A percentile compares a stretch with the other conserved stretches of the same genome.
Conservation (phyloP, 2,888 invertebrate genomes). For the Drosophila flavopinicola region DNA sequence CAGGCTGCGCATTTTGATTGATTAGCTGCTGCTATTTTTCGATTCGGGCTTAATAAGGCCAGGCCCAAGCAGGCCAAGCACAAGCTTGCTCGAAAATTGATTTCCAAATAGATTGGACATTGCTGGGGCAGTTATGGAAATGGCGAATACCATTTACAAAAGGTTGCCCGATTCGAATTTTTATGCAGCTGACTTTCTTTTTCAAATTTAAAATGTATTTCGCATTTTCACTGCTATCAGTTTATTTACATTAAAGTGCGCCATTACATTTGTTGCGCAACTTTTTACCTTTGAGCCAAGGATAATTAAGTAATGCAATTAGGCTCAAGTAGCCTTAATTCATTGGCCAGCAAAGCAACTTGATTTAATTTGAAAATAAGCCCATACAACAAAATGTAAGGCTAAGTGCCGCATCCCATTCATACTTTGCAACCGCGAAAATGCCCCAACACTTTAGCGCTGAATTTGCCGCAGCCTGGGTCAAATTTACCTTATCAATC, state of each 20-base stretch:
- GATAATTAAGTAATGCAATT: constrained; percentile 51
- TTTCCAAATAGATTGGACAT: constrained; percentile 44
- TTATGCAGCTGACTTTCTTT: background rate
- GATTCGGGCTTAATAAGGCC: constrained; percentile 18
- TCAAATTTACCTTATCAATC: constrained; percentile 70
- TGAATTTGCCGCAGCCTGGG: constrained; percentile 17
- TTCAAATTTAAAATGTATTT: constrained; percentile 13
- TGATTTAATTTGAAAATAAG: constrained; percentile 54
- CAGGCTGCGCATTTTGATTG: constrained; percentile 60
- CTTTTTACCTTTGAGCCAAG: background rate
- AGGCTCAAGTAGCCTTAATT: constrained; percentile 35
- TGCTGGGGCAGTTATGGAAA: constrained; percentile 5
- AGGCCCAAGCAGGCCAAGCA: no score
- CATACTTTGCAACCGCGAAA: constrained; percentile 54
- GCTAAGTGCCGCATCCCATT: constrained; percentile 27
- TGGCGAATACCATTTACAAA: constrained; percentile 5
- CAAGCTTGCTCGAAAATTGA: constrained; percentile 42
- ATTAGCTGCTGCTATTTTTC: constrained; percentile 41
- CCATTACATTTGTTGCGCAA: constrained; percentile 26
- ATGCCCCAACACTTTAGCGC: constrained; percentile 13
- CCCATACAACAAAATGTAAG: constrained; percentile 12
- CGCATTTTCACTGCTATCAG: background rate
- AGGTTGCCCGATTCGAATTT: constrained; percentile 6
- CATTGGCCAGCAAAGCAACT: constrained; percentile 26
- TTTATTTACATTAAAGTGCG: constrained; percentile 10